Evolutionary conservation across 2,888 invertebrate genomes (phyloP).

Genomic region (Palloptera scutellata): DNA sequence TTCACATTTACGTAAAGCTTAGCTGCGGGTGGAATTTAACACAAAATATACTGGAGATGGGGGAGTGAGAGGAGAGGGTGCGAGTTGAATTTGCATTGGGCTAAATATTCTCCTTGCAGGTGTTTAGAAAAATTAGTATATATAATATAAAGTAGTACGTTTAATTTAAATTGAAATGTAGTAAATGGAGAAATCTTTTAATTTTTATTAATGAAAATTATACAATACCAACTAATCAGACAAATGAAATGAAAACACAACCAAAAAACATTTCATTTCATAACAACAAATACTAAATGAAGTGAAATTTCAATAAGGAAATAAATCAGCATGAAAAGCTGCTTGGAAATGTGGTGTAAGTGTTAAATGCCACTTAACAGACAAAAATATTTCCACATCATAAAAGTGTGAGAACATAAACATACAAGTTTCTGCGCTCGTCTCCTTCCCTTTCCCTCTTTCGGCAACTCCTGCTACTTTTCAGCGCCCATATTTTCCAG

Average conservation of each 20-base stretch:
- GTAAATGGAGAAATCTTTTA: not conserved
- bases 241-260: not conserved
- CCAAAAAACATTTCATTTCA: not conserved
- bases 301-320: not conserved
- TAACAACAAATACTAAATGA: not conserved
- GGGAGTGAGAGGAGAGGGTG: not conserved
- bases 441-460: not conserved
- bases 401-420: not conserved
- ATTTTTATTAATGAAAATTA: not conserved
- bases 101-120: not conserved
- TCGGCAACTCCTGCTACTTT: too few relatives aligned
- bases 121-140: not conserved
- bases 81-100: not conserved
- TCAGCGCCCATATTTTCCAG: too few relatives aligned
- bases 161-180: not conserved
- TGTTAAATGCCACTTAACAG: slow-evolving; percentile 21
- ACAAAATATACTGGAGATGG: not conserved
- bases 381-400: slow-evolving; percentile 13
- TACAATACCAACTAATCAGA: not conserved
- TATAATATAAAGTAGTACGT: too few relatives aligned
- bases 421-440: not conserved
- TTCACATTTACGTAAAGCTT: slow-evolving; percentile 4
- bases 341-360: not conserved
- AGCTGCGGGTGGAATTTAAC: not conserved
- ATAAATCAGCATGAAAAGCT: not conserved